Percentiles rank a stretch among this genome's conserved stretches.
These are phyloP conservation scores for Andinoacara biseriatus DNA, from an alignment of 2,113 vertebrate genomes.

Conservation along the genomic window DNA sequence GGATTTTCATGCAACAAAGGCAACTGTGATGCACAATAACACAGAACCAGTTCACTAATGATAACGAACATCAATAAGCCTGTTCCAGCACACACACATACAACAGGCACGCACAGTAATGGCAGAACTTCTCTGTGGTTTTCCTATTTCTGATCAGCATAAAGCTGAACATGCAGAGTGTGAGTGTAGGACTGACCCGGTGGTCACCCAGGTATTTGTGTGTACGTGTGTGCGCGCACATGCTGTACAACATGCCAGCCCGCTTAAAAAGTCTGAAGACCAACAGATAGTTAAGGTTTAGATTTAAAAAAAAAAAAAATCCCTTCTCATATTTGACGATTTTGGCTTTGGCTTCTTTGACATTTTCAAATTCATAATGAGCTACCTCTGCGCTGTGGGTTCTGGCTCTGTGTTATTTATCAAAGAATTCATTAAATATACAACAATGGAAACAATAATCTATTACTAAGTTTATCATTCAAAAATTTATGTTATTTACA, in stretches of 20 bases:
- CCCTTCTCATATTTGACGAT: slow-evolving; percentile 30
- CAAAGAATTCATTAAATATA: slow-evolving; percentile 44
- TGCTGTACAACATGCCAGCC: slow-evolving; percentile 24
- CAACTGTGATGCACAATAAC: slow-evolving; percentile 70
- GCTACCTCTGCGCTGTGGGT: slow-evolving; percentile 33
- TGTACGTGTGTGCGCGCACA: slow-evolving; percentile 11
- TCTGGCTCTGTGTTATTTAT: slow-evolving; percentile 32
- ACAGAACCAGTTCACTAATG: slow-evolving; percentile 54
- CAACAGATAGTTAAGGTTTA: slow-evolving; percentile 22
- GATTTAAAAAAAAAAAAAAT: slow-evolving; percentile 38
- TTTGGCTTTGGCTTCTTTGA: slow-evolving; percentile 29
- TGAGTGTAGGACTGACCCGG: slow-evolving; percentile 26
- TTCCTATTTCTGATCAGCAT: slow-evolving; percentile 37
- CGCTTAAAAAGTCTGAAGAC: slow-evolving; percentile 9
- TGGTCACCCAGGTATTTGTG: slow-evolving; percentile 17
- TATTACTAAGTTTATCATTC: slow-evolving; percentile 31
- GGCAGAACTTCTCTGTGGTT: slow-evolving; percentile 29
- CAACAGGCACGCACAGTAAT: slow-evolving; percentile 13
- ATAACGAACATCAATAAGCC: slow-evolving; percentile 50
- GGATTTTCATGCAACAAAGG: slow-evolving; percentile 83
- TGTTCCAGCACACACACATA: slow-evolving; percentile 11
- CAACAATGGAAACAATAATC: slow-evolving; percentile 42
- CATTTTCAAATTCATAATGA: slow-evolving; percentile 24
- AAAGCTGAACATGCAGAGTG: slow-evolving; percentile 18
- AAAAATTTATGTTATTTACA: slow-evolving; percentile 67